Conservation (phyloP, 1,140 invertebrate species). For the Lutraria rhynchaena region DNA sequence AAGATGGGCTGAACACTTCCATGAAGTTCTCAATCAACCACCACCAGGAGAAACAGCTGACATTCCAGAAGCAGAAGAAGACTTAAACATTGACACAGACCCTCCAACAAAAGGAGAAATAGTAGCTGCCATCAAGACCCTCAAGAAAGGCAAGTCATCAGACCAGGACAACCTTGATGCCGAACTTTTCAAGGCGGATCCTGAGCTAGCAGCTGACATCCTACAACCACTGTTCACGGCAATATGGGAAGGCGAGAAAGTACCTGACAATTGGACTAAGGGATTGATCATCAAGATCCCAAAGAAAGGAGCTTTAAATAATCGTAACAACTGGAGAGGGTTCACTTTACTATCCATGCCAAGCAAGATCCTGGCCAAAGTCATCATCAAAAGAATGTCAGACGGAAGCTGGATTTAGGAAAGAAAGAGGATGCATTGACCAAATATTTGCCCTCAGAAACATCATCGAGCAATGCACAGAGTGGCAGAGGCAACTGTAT, state of each 20-base stretch:
- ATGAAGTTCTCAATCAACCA: not conserved
- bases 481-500: not conserved
- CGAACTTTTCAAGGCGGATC: not conserved
- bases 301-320: slow-evolving; percentile 39
- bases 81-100: not conserved
- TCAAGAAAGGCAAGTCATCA: not conserved
- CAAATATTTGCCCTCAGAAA: no score
- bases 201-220: not conserved
- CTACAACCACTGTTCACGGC: not conserved
- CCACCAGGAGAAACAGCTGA: not conserved
- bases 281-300: slow-evolving; percentile 41
- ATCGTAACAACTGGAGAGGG: slow-evolving; percentile 52
- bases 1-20: not conserved
- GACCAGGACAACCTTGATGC: not conserved
- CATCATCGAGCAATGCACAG: no score
- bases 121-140: not conserved
- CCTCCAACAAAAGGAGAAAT: not conserved
- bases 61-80: not conserved
- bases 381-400: slow-evolving; percentile 34
- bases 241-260: slow-evolving; percentile 4
- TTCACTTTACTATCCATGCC: slow-evolving; percentile 21
- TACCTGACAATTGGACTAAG: slow-evolving; percentile 32
- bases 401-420: slow-evolving; percentile 56
- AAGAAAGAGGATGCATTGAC: no score
- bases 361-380: not conserved